Evolutionary conservation across 2,797 vertebrate genomes (phyloP), one percentile per base, ranked within the genome.

Genomic region (Rhincodon typus): DNA sequence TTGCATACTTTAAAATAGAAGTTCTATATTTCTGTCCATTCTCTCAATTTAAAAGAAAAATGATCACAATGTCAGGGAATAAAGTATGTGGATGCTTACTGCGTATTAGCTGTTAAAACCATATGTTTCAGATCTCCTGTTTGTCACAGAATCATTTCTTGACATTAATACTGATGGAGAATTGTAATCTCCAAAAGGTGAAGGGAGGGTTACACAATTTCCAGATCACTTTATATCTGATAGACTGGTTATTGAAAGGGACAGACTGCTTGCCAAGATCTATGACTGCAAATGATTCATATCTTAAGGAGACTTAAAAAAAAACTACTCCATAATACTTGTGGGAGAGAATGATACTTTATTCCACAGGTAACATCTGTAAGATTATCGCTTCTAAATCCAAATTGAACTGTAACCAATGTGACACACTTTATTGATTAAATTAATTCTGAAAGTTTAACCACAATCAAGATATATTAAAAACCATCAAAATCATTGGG

Each of bases 111-210:
- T 90, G n/a, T 69, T 93, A 69, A 69, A 69, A 30, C 50, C 86
- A 88, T 30, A 13, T 62, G 53, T 62, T 15, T 66, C 53, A 66
- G 87, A 90, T 34, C 53, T 90, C 62, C 62, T 42, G 8, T 67
- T 93, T 93, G 38, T 69, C 90, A 93, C 21, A n/a, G 62, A n/a
- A 42, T 93, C 66, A 67, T 93, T n/a, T 69, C 66, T 69, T 93
- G 62, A 93, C 90, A 93, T 42, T 42, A 93, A 69, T 67, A 93
- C 62, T 69, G 90, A 67, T 38, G 66, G 62, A 93, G 62, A 93
- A 93, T 69, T 93, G 66, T 67, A 93, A 67, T 93, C 23, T 38
- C n/a, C 66, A 93, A 69, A 38, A 69, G 90, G 66, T 69, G 42
- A 93, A 42, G n/a, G n/a, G 90, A 69, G 3, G 38, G n/a, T 67